A percentile compares a stretch with the other conserved stretches of the same genome.
phyloP scores from a whole-genome alignment of 2,797 vertebrate genomes.

The Meda fulgida region DNA sequence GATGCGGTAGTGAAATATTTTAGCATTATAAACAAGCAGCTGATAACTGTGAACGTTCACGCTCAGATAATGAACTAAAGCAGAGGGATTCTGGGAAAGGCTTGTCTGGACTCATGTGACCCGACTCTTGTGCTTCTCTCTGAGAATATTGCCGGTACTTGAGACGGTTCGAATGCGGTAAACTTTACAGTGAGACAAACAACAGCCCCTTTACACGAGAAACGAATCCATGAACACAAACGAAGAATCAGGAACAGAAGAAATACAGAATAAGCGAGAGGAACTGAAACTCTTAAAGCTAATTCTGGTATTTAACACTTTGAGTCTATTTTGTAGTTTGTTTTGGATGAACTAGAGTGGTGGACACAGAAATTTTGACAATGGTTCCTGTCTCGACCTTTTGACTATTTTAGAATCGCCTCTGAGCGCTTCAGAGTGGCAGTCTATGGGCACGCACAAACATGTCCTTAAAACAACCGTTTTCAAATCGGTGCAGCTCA shows the following conservation, averaged over 20 bases:
- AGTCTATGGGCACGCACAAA: too few relatives aligned
- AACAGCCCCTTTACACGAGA: background rate
- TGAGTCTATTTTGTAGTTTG: too few relatives aligned
- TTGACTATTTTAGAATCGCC: too few relatives aligned
- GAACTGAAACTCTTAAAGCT: background rate
- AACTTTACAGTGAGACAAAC: background rate
- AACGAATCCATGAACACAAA: background rate
- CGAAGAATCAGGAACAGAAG: background rate
- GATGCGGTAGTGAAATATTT: background rate
- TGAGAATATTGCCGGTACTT: background rate
- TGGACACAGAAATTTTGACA: too few relatives aligned
- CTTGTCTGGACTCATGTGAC: background rate
- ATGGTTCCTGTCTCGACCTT: too few relatives aligned
- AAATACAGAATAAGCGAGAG: background rate
- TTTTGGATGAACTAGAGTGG: too few relatives aligned
- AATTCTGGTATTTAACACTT: too few relatives aligned
- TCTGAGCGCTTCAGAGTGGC: too few relatives aligned
- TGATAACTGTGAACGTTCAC: background rate
- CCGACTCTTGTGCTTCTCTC: constrained; percentile 6
- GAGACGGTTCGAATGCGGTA: background rate
- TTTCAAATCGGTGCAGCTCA: too few relatives aligned
- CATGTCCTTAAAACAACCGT: too few relatives aligned
- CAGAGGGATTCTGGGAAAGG: background rate
- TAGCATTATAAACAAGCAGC: background rate
- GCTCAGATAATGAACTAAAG: background rate